phyloP scores from a whole-genome alignment of 2,113 vertebrate species.

The Sminthopsis crassicaudata region DNA sequence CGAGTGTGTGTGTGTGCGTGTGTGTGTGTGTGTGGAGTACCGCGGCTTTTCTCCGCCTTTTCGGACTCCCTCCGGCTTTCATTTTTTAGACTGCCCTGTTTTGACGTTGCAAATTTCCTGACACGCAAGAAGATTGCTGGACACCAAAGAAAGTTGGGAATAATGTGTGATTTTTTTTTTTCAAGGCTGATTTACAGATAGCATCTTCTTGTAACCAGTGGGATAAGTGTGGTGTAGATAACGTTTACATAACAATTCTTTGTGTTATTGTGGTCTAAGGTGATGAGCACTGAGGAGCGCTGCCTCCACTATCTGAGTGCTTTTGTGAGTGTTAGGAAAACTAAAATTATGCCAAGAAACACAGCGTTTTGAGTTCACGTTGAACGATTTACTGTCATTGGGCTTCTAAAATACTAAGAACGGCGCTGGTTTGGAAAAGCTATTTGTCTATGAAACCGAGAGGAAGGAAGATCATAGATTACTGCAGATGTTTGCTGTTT shows the following conservation, averaged over 20 bases:
- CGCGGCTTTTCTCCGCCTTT: neutral
- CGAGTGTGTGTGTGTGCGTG: neutral
- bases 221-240: neutral
- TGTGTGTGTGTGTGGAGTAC: no score
- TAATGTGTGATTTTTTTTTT: neutral
- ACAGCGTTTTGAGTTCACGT: neutral
- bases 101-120: slow-evolving; percentile 21
- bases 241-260: neutral
- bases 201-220: neutral
- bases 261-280: slow-evolving; percentile 7
- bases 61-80: slow-evolving; percentile 38
- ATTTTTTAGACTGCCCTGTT: slow-evolving; percentile 32
- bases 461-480: neutral
- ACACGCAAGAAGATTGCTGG: neutral
- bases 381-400: neutral
- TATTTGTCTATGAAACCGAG: neutral
- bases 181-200: neutral
- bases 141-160: neutral
- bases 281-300: neutral
- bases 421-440: neutral
- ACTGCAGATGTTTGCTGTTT: neutral
- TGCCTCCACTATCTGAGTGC: neutral
- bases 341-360: neutral
- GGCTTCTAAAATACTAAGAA: neutral
- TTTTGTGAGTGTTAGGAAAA: slow-evolving; percentile 50